Percentiles rank a stretch among this genome's conserved stretches.
Conservation (phyloP, 2,797 vertebrate species). For the Sebastiscus albofasciatus region DNA sequence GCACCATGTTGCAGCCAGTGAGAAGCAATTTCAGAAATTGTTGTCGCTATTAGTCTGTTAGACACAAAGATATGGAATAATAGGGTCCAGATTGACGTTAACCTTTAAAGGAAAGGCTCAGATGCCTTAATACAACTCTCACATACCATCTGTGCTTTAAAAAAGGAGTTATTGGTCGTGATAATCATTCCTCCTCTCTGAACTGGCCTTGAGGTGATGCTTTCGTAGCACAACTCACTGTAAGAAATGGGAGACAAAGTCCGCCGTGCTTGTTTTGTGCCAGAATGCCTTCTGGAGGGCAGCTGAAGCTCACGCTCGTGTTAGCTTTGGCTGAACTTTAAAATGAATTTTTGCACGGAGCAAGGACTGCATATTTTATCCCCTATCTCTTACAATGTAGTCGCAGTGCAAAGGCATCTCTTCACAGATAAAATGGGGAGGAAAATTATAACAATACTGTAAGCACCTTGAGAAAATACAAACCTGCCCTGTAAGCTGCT, state of each 20-base stretch:
- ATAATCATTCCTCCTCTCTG: neutral
- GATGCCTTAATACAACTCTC: neutral
- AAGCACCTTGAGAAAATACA: neutral
- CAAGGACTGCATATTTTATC: neutral
- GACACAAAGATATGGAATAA: neutral
- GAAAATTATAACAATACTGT: neutral
- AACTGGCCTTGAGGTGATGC: neutral
- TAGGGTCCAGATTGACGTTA: neutral
- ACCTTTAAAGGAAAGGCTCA: neutral
- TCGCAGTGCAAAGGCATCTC: neutral
- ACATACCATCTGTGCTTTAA: neutral
- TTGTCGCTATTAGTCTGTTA: neutral
- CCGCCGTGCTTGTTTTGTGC: neutral
- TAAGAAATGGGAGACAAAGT: neutral
- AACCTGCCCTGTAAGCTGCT: slow-evolving; percentile 12
- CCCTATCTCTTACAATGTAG: neutral
- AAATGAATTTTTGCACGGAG: neutral
- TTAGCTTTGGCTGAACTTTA: neutral
- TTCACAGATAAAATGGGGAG: neutral
- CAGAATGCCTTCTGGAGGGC: neutral
- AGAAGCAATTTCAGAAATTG: neutral
- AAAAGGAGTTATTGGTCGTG: neutral
- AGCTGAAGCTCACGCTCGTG: neutral
- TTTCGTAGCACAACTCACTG: neutral
- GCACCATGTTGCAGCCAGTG: too few species aligned